Percentiles rank a stretch among this genome's conserved stretches.
These are phyloP conservation scores for Chydorus sphaericus DNA, from an alignment of 2,888 invertebrate species.

Conservation along the genomic window DNA sequence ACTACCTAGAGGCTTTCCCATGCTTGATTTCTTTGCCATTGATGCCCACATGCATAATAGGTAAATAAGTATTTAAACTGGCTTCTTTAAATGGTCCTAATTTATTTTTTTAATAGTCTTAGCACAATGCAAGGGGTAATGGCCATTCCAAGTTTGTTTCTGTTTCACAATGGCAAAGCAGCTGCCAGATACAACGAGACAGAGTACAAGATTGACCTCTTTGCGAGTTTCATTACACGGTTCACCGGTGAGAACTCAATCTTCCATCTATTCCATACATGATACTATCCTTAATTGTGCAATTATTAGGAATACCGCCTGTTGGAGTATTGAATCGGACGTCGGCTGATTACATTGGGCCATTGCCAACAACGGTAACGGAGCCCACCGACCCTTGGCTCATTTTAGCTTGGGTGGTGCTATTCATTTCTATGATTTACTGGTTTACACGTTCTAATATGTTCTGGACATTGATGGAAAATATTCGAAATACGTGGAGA, in stretches of 20 bases:
- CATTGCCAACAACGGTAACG: slow-evolving; percentile 59
- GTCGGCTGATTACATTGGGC: slow-evolving; percentile 62
- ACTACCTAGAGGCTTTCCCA: slow-evolving; percentile 69
- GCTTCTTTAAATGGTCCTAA: not conserved
- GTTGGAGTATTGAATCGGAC: slow-evolving; percentile 50
- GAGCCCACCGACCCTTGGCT: slow-evolving; percentile 67
- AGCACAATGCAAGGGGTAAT: slow-evolving; percentile 84
- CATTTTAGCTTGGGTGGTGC: slow-evolving; percentile 70
- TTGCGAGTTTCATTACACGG: slow-evolving; percentile 58
- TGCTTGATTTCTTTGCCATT: slow-evolving; percentile 71
- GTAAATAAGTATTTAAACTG: slow-evolving; percentile 23
- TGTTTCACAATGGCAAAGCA: slow-evolving; percentile 78
- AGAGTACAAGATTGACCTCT: slow-evolving; percentile 59
- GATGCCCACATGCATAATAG: slow-evolving; percentile 68
- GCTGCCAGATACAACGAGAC: slow-evolving; percentile 72
- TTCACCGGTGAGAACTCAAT: slow-evolving; percentile 39
- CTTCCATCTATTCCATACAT: not conserved
- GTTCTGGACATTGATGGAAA: slow-evolving; percentile 66
- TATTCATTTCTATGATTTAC: slow-evolving; percentile 53
- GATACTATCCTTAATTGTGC: not conserved
- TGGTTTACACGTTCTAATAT: slow-evolving; percentile 60
- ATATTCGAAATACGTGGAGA: slow-evolving; percentile 70
- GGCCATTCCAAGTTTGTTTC: slow-evolving; percentile 72
- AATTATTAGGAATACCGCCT: slow-evolving; percentile 39
- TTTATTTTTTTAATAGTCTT: slow-evolving; percentile 31